A percentile compares a stretch with the other conserved stretches of the same genome.
Conservation (phyloP, 2,888 invertebrate genomes). For the Netelia virgata region DNA sequence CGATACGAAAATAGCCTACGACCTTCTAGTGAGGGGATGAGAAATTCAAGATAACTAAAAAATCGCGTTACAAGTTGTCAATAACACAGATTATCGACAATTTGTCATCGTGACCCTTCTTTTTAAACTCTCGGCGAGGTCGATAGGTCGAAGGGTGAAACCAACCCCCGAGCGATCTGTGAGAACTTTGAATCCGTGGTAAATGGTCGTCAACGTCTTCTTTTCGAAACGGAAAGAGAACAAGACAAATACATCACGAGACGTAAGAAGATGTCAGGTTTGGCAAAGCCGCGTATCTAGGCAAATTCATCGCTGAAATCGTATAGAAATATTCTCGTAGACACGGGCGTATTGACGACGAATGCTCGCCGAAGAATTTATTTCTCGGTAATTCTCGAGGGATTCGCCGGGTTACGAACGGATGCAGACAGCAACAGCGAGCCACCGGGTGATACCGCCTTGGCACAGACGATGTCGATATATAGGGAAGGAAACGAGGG, state of each 20-base stretch:
- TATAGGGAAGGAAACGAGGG: constrained; percentile 11
- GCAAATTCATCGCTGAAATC: not conserved
- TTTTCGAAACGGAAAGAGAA: no score
- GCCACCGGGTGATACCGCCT: not conserved
- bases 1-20: no score
- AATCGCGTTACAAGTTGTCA: no score
- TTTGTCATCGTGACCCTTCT: no score
- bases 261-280: not conserved
- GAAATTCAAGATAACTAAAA: no score
- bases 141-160: no score
- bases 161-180: no score
- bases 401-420: constrained; percentile 25
- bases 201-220: no score
- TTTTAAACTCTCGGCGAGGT: no score
- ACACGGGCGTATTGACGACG: not conserved
- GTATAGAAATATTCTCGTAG: not conserved
- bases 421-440: constrained; percentile 36
- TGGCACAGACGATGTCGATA: constrained; percentile 2
- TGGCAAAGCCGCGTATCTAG: not conserved
- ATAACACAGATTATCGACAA: no score
- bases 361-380: constrained; percentile 19
- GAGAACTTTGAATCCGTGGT: no score
- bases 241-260: not conserved
- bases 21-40: no score
- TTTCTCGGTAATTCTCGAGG: constrained; percentile 16